phyloP scores from a whole-genome alignment of 2,113 vertebrate genomes.

The Holacanthus passer region DNA sequence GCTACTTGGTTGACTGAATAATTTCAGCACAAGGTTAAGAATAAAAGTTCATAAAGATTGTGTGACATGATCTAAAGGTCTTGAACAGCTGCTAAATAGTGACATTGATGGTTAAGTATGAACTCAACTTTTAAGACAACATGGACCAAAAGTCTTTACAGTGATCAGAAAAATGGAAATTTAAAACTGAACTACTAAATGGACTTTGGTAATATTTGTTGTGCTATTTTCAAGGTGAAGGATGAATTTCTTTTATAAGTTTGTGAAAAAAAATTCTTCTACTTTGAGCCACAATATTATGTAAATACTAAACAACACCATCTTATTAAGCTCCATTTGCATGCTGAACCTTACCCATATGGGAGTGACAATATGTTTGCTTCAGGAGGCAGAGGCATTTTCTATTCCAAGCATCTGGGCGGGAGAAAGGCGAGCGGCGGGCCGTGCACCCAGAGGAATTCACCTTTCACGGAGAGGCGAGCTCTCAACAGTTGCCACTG shows the following conservation, averaged over 20 bases:
- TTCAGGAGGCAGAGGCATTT: conserved; percentile 64
- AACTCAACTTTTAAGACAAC: background rate
- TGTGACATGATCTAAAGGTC: background rate
- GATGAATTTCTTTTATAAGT: background rate
- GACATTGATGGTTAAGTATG: background rate
- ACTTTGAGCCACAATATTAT: conserved; percentile 25
- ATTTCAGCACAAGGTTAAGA: background rate
- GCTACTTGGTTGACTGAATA: background rate
- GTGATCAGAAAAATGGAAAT: background rate
- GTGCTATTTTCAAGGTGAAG: background rate
- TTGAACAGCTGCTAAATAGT: background rate
- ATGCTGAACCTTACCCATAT: conserved; percentile 43
- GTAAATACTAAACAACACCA: conserved; percentile 45
- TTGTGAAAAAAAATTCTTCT: background rate
- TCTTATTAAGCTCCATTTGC: conserved; percentile 46
- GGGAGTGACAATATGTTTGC: conserved; percentile 51
- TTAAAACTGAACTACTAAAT: background rate
- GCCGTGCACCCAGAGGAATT: conserved; percentile 75
- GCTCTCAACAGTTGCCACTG: conserved; percentile 77
- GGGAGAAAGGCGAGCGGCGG: conserved; percentile 49
- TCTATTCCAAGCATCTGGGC: conserved; percentile 75
- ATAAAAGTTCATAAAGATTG: background rate
- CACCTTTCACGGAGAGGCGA: conserved; percentile 77
- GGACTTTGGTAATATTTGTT: background rate
- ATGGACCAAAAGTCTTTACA: background rate